phyloP scores from a whole-genome alignment of 1,140 invertebrate genomes.

The Cydia amplana region DNA sequence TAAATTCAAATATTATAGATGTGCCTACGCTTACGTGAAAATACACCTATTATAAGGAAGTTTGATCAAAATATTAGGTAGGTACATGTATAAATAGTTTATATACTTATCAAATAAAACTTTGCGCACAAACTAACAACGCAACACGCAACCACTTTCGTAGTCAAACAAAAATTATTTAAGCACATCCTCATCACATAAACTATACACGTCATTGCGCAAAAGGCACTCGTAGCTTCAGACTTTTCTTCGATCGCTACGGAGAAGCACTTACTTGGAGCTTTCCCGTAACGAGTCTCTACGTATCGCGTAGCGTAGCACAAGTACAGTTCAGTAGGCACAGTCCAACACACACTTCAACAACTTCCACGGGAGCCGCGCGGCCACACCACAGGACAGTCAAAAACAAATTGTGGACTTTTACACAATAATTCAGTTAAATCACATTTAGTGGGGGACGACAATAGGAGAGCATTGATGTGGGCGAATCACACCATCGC shows the following conservation, averaged over 20 bases:
- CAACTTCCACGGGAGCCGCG: conserved; percentile 47
- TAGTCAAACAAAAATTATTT: neutral
- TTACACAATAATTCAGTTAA: conserved; percentile 76
- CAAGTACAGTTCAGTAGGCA: conserved; percentile 33
- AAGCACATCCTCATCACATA: neutral
- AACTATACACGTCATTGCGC: neutral
- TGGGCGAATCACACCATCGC: conserved; percentile 74
- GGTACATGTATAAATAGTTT: too few species aligned
- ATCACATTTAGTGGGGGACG: conserved; percentile 73
- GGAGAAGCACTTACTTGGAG: conserved; percentile 56
- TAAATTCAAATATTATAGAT: too few species aligned
- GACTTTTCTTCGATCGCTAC: conserved; percentile 31
- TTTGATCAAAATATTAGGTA: too few species aligned
- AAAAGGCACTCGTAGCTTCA: conserved; percentile 18
- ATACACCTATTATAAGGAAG: too few species aligned
- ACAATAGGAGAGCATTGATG: conserved; percentile 74
- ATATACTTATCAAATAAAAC: too few species aligned
- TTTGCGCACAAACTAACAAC: neutral
- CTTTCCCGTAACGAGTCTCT: conserved; percentile 46
- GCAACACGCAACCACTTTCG: neutral
- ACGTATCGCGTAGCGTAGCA: conserved; percentile 51
- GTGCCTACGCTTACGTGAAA: too few species aligned
- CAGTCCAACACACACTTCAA: conserved; percentile 47
- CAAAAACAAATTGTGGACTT: conserved; percentile 69
- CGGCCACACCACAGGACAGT: conserved; percentile 63